Evolutionary conservation across 2,888 invertebrate species (phyloP).

Genomic region (Andrena dorsata): DNA sequence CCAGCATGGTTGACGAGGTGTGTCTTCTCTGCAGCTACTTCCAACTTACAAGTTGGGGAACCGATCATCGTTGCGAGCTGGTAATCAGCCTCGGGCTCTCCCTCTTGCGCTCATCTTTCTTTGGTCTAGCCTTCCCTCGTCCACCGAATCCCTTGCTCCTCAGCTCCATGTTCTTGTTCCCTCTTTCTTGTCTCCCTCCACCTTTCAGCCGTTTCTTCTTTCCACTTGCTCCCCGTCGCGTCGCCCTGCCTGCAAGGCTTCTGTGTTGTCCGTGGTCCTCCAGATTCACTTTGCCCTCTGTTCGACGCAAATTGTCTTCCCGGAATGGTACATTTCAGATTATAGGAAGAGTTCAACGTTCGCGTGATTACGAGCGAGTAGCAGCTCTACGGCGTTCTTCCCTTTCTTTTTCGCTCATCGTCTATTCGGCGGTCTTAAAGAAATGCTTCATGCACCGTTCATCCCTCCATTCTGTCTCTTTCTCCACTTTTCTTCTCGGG

Average conservation of each 20-base stretch:
- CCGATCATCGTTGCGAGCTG: slow-evolving; percentile 75
- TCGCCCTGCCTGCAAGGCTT: slow-evolving; percentile 1
- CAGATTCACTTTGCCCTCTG: slow-evolving; percentile 61
- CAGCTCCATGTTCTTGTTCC: neutral
- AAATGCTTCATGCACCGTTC: neutral
- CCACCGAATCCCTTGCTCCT: slow-evolving; percentile 4
- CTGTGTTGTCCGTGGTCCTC: slow-evolving; percentile 47
- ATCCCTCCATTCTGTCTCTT: neutral
- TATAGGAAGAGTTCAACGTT: slow-evolving; percentile 74
- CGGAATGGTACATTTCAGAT: slow-evolving; percentile 77
- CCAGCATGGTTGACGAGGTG: slow-evolving; percentile 68
- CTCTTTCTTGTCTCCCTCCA: slow-evolving; percentile 10
- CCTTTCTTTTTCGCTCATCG: slow-evolving; percentile 41
- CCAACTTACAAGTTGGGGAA: slow-evolving; percentile 35
- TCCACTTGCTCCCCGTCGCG: slow-evolving; percentile 22
- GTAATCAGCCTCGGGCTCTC: slow-evolving; percentile 76
- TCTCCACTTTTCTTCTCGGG: neutral
- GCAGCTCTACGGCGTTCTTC: slow-evolving; percentile 52
- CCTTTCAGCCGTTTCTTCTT: slow-evolving; percentile 11
- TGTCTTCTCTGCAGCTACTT: slow-evolving; percentile 48
- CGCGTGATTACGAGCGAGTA: slow-evolving; percentile 64
- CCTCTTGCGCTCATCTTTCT: slow-evolving; percentile 31
- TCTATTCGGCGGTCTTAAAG: slow-evolving; percentile 7
- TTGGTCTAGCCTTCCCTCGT: slow-evolving; percentile 44
- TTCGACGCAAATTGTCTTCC: slow-evolving; percentile 79